Evolutionary conservation across 2,113 vertebrate species (phyloP).

Genomic region (Picathartes gymnocephalus): DNA sequence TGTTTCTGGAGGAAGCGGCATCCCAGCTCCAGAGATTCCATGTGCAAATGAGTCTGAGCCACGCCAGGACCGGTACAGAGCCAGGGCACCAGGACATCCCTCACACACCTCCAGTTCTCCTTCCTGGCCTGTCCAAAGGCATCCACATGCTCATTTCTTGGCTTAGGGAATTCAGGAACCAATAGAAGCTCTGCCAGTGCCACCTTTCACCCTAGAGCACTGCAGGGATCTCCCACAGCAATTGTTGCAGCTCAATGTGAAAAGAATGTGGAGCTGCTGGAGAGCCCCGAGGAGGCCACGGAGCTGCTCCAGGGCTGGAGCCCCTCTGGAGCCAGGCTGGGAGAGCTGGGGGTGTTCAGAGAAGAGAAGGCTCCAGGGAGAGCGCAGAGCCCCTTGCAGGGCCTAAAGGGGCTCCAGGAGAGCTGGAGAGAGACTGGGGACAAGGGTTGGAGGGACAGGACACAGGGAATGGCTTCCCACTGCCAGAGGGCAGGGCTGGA

Average conservation of each 20-base stretch:
- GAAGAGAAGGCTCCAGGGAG: not conserved
- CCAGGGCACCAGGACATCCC: too few species aligned
- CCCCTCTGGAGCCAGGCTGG: not conserved
- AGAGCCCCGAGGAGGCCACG: accelerated
- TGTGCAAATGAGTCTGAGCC: accelerated
- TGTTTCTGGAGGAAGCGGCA: not conserved
- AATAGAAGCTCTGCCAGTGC: not conserved
- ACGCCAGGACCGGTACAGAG: not conserved
- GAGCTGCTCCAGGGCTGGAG: not conserved
- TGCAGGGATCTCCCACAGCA: not conserved
- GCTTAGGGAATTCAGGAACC: not conserved
- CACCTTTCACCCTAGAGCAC: not conserved
- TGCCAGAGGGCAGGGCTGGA: not conserved
- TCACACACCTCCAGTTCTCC: not conserved
- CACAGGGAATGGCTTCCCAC: not conserved
- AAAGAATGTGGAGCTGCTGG: not conserved
- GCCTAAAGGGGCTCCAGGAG: not conserved
- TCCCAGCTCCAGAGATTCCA: not conserved
- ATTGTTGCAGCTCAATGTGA: not conserved
- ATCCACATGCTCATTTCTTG: not conserved
- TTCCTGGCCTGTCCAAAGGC: not conserved
- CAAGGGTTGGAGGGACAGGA: not conserved
- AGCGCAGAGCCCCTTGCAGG: not conserved
- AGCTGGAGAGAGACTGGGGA: not conserved
- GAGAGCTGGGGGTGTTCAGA: not conserved